Conservation (phyloP, 1,140 invertebrate genomes). For the Drosophila triauraria region DNA sequence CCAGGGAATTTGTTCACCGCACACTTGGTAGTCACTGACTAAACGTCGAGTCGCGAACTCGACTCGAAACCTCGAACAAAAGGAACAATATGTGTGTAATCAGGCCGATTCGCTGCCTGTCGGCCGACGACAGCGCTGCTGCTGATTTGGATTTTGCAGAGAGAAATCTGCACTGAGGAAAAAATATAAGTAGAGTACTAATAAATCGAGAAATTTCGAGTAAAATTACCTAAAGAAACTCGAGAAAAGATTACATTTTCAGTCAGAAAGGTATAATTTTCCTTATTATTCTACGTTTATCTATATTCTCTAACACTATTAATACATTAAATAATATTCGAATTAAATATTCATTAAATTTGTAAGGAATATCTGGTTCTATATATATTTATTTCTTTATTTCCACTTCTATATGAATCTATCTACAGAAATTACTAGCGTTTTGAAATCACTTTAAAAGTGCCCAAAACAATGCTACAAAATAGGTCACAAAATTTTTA, state of each 20-base stretch:
- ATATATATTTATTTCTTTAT: not conserved
- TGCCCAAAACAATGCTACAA: no score
- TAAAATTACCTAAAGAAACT: no score
- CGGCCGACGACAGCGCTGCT: slow-evolving; percentile 36
- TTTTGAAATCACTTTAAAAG: no score
- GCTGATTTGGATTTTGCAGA: slow-evolving; percentile 21
- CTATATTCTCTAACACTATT: no score
- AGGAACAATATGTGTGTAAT: slow-evolving; percentile 59
- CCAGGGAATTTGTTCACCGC: slow-evolving; percentile 38
- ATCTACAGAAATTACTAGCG: no score
- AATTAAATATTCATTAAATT: not conserved
- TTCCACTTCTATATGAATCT: not conserved
- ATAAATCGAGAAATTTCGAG: no score
- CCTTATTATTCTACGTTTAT: no score
- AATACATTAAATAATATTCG: no score
- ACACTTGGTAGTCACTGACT: slow-evolving; percentile 72
- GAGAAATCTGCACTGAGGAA: slow-evolving; percentile 33
- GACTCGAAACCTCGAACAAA: slow-evolving; percentile 81
- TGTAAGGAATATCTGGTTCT: no score
- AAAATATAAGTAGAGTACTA: not conserved
- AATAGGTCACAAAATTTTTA: no score
- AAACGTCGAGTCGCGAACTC: slow-evolving; percentile 58
- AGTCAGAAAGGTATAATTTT: no score
- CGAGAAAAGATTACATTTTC: no score
- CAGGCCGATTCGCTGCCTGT: slow-evolving; percentile 22